phyloP scores from a whole-genome alignment of 2,113 vertebrate species.

The Vicugna pacos region DNA sequence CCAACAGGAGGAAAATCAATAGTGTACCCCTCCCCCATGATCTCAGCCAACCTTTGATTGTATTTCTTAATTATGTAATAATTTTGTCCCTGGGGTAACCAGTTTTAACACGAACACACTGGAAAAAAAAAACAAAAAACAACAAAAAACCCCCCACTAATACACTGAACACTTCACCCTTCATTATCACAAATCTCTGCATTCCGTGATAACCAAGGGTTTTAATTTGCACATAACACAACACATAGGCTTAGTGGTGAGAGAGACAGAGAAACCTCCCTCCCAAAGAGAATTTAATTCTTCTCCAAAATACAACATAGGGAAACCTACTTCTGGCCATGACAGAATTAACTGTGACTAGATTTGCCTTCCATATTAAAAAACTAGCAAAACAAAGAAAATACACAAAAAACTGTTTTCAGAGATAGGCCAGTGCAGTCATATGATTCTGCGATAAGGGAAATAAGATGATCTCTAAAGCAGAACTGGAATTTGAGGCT shows the following conservation, averaged over 20 bases:
- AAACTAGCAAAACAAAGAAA: constrained; percentile 2
- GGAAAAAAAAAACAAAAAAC: too few relatives aligned
- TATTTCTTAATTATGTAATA: not conserved
- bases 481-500: not conserved
- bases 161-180: not conserved
- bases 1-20: not conserved
- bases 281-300: constrained; percentile 8
- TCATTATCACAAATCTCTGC: not conserved
- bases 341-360: not conserved
- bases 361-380: not conserved
- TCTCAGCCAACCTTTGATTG: not conserved
- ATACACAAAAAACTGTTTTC: not conserved
- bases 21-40: not conserved
- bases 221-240: not conserved
- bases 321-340: not conserved
- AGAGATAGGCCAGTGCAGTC: not conserved
- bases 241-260: not conserved
- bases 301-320: not conserved
- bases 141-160: not conserved
- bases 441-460: not conserved
- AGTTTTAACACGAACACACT: not conserved
- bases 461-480: not conserved
- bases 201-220: not conserved
- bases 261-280: not conserved
- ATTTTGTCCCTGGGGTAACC: not conserved